Conservation (phyloP, 2,113 vertebrate species). For the Dryoscopus gambensis region DNA sequence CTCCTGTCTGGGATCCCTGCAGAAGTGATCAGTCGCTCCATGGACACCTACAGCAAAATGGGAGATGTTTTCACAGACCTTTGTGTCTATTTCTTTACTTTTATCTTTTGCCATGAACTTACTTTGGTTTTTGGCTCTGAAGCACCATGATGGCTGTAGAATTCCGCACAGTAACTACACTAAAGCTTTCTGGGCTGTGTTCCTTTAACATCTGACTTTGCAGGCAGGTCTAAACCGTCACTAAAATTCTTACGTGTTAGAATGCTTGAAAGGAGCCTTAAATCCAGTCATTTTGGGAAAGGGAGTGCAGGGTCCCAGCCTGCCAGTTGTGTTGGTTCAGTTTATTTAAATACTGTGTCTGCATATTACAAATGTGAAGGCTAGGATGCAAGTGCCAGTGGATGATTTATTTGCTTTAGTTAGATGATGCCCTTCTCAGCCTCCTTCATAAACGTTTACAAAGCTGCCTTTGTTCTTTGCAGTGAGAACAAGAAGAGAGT, state of each 20-base stretch:
- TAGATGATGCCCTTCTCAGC: background rate
- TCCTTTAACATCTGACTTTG: conserved; percentile 13
- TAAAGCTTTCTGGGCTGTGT: conserved; percentile 18
- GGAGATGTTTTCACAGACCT: conserved; percentile 97
- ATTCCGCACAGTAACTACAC: background rate
- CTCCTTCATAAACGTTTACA: background rate
- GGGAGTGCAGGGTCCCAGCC: conserved; percentile 2
- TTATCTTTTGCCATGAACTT: conserved; percentile 91
- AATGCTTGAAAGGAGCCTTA: conserved; percentile 42
- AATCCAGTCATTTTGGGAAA: conserved; percentile 25
- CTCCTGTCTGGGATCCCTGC: conserved; percentile 93
- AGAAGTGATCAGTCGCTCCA: conserved; percentile 94
- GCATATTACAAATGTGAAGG: conserved; percentile 21
- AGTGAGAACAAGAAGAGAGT: background rate
- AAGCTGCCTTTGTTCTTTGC: conserved; percentile 7
- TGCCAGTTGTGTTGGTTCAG: background rate
- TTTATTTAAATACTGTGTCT: background rate
- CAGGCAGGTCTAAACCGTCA: conserved; percentile 36
- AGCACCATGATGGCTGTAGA: conserved; percentile 68
- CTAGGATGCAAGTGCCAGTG: conserved; percentile 28
- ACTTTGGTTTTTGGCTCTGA: conserved; percentile 79
- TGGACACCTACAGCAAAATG: conserved; percentile 98
- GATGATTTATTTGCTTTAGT: conserved; percentile 33
- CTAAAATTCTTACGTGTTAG: background rate
- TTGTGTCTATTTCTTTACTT: conserved; percentile 96